Conservation (phyloP, 2,888 invertebrate species). For the Patella ulyssiponensis region DNA sequence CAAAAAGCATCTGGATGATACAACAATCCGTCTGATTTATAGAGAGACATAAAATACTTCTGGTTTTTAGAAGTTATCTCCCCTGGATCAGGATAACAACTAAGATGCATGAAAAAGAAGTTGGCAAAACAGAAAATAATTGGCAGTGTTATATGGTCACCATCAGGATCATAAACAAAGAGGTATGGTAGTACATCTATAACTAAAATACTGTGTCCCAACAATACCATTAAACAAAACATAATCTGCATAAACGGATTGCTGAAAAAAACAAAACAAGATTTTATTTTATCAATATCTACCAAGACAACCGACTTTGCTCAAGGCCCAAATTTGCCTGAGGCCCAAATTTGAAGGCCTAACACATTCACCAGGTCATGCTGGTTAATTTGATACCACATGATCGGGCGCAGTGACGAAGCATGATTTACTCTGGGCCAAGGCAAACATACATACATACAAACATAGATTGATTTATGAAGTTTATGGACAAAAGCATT, state of each 20-base stretch:
- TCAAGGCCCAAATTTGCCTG: too few species aligned
- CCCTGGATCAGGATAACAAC: conserved; percentile 64
- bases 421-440: too few species aligned
- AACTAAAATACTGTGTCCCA: conserved; percentile 58
- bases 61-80: conserved; percentile 53
- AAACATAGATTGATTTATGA: too few species aligned
- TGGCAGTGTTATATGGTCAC: conserved; percentile 60
- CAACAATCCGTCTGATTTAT: conserved; percentile 57
- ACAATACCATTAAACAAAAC: conserved; percentile 53
- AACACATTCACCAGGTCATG: too few species aligned
- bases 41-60: conserved; percentile 45
- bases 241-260: conserved; percentile 64
- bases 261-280: conserved; percentile 47
- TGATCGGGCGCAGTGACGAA: too few species aligned
- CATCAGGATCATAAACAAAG: conserved; percentile 53
- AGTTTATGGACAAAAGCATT: too few species aligned
- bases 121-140: conserved; percentile 55
- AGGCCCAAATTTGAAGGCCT: too few species aligned
- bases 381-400: too few species aligned
- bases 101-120: conserved; percentile 55
- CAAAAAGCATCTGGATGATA: conserved; percentile 54
- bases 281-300: background rate
- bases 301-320: background rate
- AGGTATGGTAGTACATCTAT: conserved; percentile 63
- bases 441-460: too few species aligned